Evolutionary conservation across 92 coral and sea anemone genomes (phyloP).

Genomic region (Anthopleura xanthogrammica): DNA sequence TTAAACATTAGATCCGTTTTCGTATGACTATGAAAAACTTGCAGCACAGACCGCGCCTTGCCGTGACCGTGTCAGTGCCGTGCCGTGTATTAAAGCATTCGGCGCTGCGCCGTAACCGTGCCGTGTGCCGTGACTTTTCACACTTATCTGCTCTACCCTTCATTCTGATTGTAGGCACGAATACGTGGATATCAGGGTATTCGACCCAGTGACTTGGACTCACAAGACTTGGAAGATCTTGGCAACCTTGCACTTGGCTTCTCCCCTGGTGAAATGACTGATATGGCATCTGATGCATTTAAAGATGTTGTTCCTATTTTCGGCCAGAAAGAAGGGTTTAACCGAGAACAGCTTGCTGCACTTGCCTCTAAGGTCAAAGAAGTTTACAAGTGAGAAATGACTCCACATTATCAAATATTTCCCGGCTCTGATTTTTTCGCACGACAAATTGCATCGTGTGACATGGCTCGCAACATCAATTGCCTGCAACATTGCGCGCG

Average conservation of each 20-base stretch:
- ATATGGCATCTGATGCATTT: constrained; percentile 31
- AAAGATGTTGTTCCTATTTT: constrained; percentile 44
- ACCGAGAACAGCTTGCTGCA: constrained; percentile 36
- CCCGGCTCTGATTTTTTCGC: background rate
- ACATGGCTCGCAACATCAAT: too few relatives aligned
- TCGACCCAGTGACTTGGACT: constrained; percentile 33
- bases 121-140: too few relatives aligned
- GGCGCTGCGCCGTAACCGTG: too few relatives aligned
- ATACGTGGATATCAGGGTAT: constrained; percentile 1
- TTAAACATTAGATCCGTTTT: background rate
- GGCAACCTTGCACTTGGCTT: constrained; percentile 60
- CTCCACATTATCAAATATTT: background rate
- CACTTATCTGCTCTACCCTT: too few relatives aligned
- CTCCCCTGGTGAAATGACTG: constrained; percentile 39
- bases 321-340: constrained; percentile 47
- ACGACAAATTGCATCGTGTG: too few relatives aligned
- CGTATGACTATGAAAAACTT: too few relatives aligned
- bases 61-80: too few relatives aligned
- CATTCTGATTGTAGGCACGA: constrained; percentile 43
- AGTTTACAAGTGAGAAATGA: constrained; percentile 27
- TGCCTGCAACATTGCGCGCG: too few relatives aligned
- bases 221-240: constrained; percentile 63
- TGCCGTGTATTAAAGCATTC: too few relatives aligned
- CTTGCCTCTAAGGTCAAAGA: constrained; percentile 57
- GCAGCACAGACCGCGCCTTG: too few relatives aligned